Base-by-base conservation (phyloP, 2,113 vertebrate genomes). In the Ameiurus melas region DNA sequence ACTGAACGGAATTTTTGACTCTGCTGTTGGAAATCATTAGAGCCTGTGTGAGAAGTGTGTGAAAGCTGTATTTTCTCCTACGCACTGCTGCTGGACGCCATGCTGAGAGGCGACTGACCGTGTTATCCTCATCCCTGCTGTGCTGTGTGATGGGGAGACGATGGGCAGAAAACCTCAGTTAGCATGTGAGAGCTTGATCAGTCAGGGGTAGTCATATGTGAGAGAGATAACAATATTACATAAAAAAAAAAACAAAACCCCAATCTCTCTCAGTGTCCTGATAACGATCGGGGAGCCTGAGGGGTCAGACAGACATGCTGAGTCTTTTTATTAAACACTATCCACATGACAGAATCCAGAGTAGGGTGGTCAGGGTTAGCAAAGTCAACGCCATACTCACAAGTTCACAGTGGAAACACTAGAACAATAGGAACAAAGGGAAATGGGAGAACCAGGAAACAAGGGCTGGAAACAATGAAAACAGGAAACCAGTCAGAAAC, bases 121-220 rank as follows among this genome's bases (percentile, higher is more conserved):
- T 62, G 57, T 62, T 83, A 83, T 83, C 80, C 36, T 60, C 57
- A 17, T 83, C 80, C 80, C 80, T 83, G 80, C 80, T 83, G 80
- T 43, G 80, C 80, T 16, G 12, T 83, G 57, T 62, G 55, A 83
- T 43, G 80, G 80, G 30, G 30, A 20, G 80, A 83, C 12, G 57
- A 55, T 80, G 80, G 33, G 57, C 33, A 60, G 43, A 62, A 60
- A 83, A 62, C 57, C 80, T 62, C 36, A 25, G 57, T 83, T 62
- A 83, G 55, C 33, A 83, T 83, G 33, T 83, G 77, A 55, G 77
- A 12, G 51, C 55, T 30, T 79, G 30, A 39, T 82, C 57, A 82
- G 33, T 82, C 30, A 58, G 33, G 57, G 33, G n/a, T 7, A 82
- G 55, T 83, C 57, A 83, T 39, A 39, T 83, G 57, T 25, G 33